These are phyloP conservation scores for Hyalella azteca DNA, from an alignment of 2,888 invertebrate genomes.

Conservation along the genomic window DNA sequence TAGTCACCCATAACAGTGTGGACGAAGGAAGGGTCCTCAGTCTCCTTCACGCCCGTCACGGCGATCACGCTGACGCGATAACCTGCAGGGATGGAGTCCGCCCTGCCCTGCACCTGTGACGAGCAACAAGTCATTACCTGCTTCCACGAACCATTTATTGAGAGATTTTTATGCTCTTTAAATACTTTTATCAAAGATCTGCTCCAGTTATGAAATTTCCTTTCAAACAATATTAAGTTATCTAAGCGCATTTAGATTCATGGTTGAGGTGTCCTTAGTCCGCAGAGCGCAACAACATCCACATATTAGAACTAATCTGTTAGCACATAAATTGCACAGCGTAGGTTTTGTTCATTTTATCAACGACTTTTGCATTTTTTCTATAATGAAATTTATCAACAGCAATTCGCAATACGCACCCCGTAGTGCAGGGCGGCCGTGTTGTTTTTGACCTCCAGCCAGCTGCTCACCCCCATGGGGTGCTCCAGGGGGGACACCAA, in stretches of 20 bases:
- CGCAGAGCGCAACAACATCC: neutral
- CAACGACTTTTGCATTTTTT: neutral
- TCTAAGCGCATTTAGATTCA: neutral
- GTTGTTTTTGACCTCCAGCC: neutral
- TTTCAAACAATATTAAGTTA: neutral
- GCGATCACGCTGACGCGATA: conserved; percentile 36
- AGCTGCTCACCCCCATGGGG: conserved; percentile 40
- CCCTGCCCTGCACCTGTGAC: conserved; percentile 28
- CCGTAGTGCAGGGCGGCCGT: conserved; percentile 29
- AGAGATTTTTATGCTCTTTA: no score
- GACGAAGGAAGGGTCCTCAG: neutral
- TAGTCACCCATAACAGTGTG: conserved; percentile 40
- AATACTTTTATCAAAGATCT: neutral
- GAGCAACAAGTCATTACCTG: no score
- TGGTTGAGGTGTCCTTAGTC: neutral
- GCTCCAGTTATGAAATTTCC: neutral
- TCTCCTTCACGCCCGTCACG: neutral
- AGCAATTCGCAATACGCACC: neutral
- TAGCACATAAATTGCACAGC: neutral
- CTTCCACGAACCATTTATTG: no score
- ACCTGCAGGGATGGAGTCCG: conserved; percentile 4
- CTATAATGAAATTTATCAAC: no score
- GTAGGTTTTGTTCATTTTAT: neutral
- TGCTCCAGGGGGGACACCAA: conserved; percentile 38
- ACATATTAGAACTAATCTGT: neutral